Base-by-base conservation (phyloP, 1,140 invertebrate species). In the Chelonus insularis region DNA sequence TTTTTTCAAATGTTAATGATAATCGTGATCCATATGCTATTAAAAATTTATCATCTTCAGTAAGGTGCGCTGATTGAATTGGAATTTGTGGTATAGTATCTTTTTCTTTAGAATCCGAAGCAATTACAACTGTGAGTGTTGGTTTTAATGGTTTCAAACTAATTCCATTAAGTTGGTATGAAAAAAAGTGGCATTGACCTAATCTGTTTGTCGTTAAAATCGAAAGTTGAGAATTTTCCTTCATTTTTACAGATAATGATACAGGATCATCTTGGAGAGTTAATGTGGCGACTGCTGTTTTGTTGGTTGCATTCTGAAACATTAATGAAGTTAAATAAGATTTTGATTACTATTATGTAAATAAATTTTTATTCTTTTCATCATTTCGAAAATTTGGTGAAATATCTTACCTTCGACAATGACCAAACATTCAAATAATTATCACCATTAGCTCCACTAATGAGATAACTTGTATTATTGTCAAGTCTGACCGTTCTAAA, bases 131-230 rank as follows among this genome's bases (percentile, higher is more conserved):
- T 1, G 86, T 91, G 8, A 88, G 76, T 65, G 84, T 85, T 2
- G 91, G 89, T 75, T 91, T 91, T 0, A 91, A 69, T 0, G 89
- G 89, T 77, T 92, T 93, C 4, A 80, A 74, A 58, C 82, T 82
- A 52, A 77, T 89, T 83, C 89, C 89, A 81, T 92, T 92, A 37
- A 89, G 78, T 63, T 86, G 86, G 64, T 90, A 87, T 64, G 88
- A 84, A 77, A 91, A 95, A 32, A 93, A 79, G 74, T 93, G 87
- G 43, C 91, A 85, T 37, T 89, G 86, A 11, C 92, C 92, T 74
- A 85, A 89, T 64, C 86, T 85, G 0, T 90, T 91, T 1, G 88
- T 84, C 9, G 87, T 88, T 5, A 69, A 71, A 68, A 72, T 73
- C 64, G 63, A 50, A 7, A 79, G 60, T 62, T 77, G 64, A 20